Evolutionary conservation across 1,140 invertebrate genomes (phyloP).

Genomic region (Portunus trituberculatus): DNA sequence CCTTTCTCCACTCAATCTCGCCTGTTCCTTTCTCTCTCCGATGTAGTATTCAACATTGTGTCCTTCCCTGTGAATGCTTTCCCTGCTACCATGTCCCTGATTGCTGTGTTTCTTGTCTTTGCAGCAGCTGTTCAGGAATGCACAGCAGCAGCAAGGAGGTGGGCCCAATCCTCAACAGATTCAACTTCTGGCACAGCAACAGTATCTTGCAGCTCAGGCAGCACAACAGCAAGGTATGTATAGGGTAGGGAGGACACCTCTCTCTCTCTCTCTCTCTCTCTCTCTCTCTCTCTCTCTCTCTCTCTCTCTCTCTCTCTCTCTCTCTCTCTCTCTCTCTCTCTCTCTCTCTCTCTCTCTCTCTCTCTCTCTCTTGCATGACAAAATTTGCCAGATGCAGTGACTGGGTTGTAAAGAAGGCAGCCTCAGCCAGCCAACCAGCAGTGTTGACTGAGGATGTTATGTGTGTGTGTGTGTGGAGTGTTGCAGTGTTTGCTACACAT

Average conservation of each 20-base stretch:
- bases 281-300: conserved; percentile 10
- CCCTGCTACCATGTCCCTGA: neutral
- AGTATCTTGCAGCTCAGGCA: conserved; percentile 76
- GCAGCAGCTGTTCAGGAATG: conserved; percentile 82
- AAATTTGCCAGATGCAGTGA: too few relatives aligned
- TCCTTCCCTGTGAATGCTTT: neutral
- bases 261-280: conserved; percentile 69
- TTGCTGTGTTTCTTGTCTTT: conserved; percentile 80
- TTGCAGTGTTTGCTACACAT: too few relatives aligned
- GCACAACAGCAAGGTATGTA: conserved; percentile 79
- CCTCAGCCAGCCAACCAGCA: too few relatives aligned
- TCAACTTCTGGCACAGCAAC: conserved; percentile 80
- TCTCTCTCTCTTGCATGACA: neutral
- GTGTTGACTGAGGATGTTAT: too few relatives aligned
- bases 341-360: conserved; percentile 64
- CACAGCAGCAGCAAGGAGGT: conserved; percentile 82
- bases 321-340: conserved; percentile 36
- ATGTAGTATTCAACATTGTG: too few relatives aligned
- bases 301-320: neutral
- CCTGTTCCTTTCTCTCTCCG: too few relatives aligned
- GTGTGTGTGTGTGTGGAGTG: too few relatives aligned
- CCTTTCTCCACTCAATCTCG: too few relatives aligned
- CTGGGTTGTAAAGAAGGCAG: too few relatives aligned
- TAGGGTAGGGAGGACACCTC: neutral
- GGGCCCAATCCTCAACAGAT: conserved; percentile 81